Base-by-base conservation (phyloP, 2,888 invertebrate genomes). In the Nowickia ferox region DNA sequence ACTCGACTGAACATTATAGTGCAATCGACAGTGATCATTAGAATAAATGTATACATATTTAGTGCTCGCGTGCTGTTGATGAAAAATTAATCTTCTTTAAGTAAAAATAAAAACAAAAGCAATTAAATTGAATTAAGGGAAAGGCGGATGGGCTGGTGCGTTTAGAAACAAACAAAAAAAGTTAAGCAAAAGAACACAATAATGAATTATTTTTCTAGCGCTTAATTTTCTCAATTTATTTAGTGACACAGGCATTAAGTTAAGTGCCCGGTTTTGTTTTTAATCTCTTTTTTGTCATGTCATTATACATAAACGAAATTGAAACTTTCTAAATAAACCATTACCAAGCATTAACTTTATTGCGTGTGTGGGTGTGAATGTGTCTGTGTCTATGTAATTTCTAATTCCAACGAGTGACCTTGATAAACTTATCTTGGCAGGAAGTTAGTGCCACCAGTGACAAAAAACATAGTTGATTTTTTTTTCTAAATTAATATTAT, bases 191-290 rank as follows among this genome's bases (percentile, higher is more conserved):
- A 1, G 30, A 11, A 48, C 15, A 42, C 42, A 17, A 42, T 61
- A n/a, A 44, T 38, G n/a, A 22, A 48, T 42, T 63, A 44, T 51
- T 55, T 57, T 65, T 38, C 17, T 11, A 30, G 53, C 63, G 13
- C 66, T 72, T 79, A 72, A 63, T 38, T 80, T 57, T 72, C 55
- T 63, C n/a, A 79, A 79, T 79, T 55, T 65, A 55, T 53, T 71
- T 72, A 72, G 55, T 65, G 30, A 69, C 55, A 77, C 68, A 22
- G 68, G 9, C 13, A 71, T 71, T 63, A 53, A 55, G 17, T 71
- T 71, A 10, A 55, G 48, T 59, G 8, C 48, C n/a, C 15, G 13
- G 22, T 13, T 30, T 66, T n/a, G n/a, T 66, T 66, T 13, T 66
- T 66, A 11, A 22, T 57, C 15, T 15, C 38, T 53, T 11, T 13